These are phyloP conservation scores for Danio aesculapii DNA, from an alignment of 2,797 vertebrate genomes.

Conservation along the genomic window DNA sequence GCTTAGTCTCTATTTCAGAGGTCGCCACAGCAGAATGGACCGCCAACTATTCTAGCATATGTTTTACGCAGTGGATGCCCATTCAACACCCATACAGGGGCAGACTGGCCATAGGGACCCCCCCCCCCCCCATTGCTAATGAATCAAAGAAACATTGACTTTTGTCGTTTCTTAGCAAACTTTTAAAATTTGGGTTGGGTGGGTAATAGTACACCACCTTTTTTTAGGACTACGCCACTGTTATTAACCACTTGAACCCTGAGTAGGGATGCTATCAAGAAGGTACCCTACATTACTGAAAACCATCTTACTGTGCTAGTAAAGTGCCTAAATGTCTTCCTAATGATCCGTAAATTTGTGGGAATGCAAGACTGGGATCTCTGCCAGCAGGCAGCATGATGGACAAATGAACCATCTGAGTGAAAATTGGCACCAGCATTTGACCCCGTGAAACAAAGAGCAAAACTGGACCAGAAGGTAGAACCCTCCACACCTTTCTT, in stretches of 20 bases:
- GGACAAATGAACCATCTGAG: slow-evolving; percentile 15
- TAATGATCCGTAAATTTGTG: slow-evolving; percentile 4
- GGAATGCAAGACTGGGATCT: slow-evolving; percentile 4
- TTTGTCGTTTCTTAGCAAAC: too few species aligned
- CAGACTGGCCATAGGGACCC: too few species aligned
- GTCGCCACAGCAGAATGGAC: too few species aligned
- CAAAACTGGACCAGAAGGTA: neutral
- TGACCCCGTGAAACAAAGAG: neutral
- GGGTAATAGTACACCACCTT: too few species aligned
- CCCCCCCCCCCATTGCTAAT: too few species aligned
- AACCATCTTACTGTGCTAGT: neutral
- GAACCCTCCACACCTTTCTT: neutral
- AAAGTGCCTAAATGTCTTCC: slow-evolving; percentile 6
- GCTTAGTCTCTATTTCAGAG: too few species aligned
- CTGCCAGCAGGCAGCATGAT: neutral
- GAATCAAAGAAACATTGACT: too few species aligned
- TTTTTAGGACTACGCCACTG: too few species aligned
- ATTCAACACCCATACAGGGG: too few species aligned
- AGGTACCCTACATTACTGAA: neutral
- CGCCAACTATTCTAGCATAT: too few species aligned
- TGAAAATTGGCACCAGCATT: slow-evolving; percentile 9
- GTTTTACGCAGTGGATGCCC: too few species aligned
- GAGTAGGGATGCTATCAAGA: neutral
- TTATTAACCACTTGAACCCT: neutral
- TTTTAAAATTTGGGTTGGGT: too few species aligned